Base-by-base conservation (phyloP, 2,113 vertebrate species). In the Hippocampus abdominalis region DNA sequence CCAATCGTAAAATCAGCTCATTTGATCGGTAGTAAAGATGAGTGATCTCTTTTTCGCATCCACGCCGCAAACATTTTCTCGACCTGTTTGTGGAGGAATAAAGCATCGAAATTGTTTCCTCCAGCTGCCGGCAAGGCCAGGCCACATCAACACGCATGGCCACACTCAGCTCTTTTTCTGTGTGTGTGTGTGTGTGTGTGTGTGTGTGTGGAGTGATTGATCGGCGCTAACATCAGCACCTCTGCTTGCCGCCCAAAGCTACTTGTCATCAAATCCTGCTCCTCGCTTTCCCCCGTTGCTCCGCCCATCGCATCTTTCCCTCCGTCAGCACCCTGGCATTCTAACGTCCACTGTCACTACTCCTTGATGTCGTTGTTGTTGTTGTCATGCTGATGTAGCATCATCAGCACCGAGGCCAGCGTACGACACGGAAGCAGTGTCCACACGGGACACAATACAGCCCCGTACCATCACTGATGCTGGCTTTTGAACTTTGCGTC, bases 261-360 rank as follows among this genome's bases (percentile, higher is more conserved):
- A 42, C 49, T 49, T 54, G 81, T 86, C 83, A 87, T 82, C 80
- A 83, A 54, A 75, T 81, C 80, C 60, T 72, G 73, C 54, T 62
- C 46, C 36, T 49, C 1, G 48, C 42, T 32, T 62, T 46, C 27
- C n/a, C 62, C 27, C 44, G 49, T 51, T 64, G 40, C 4, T 64
- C 54, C 13, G 18, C 48, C 48, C 5, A 49, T 49, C 18, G 16
- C 48, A 5, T 16, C 20, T 53, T 53, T 9, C 21, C 21, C 49
- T 79, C 42, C 15, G 48, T 21, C 70, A 70, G 44, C 25, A 44
- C 29, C 56, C 42, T 25, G 36, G 56, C 49, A 48, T 68, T 46
- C n/a, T 61, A 70, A 36, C 64, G 32, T 40, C 60, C 32, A 18
- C 32, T n/a, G 57, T 60, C 57, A 60, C 27, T 32, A 60, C 15